Percentiles rank a stretch among this genome's conserved stretches.
These are phyloP conservation scores for Atta texana DNA, from an alignment of 1,140 invertebrate species.

Conservation along the genomic window DNA sequence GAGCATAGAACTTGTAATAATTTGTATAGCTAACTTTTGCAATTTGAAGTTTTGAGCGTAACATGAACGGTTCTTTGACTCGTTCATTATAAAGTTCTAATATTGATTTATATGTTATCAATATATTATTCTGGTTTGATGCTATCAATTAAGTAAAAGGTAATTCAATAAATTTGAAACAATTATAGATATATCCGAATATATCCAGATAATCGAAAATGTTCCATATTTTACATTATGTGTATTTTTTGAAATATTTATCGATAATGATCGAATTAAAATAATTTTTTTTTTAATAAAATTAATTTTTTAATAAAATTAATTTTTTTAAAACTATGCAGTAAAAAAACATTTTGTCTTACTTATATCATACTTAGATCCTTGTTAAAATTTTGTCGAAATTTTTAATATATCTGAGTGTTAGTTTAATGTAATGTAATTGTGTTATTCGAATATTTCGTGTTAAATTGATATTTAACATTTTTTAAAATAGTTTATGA, in stretches of 20 bases:
- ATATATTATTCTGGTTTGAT: not conserved
- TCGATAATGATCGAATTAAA: not conserved
- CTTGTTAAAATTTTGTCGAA: too few relatives aligned
- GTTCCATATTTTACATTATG: not conserved
- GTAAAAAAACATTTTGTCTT: too few relatives aligned
- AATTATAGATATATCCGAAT: not conserved
- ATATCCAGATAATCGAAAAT: not conserved
- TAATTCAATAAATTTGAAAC: not conserved
- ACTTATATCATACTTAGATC: too few relatives aligned
- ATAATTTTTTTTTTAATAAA: not conserved
- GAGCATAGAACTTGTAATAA: slow-evolving; percentile 13
- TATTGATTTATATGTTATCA: not conserved
- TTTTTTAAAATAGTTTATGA: too few relatives aligned
- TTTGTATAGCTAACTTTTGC: slow-evolving; percentile 24
- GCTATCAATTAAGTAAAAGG: not conserved
- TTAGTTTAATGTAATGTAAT: too few relatives aligned
- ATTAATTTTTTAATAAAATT: too few relatives aligned
- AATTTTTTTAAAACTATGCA: too few relatives aligned
- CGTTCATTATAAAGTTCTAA: slow-evolving; percentile 26
- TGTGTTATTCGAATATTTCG: too few relatives aligned
- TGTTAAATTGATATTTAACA: too few relatives aligned
- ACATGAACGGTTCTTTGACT: not conserved
- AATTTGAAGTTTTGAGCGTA: slow-evolving; percentile 33
- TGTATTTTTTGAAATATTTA: not conserved
- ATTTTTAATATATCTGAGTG: too few relatives aligned